Conservation (phyloP, 1,140 invertebrate genomes). For the Eriocheir sinensis region DNA sequence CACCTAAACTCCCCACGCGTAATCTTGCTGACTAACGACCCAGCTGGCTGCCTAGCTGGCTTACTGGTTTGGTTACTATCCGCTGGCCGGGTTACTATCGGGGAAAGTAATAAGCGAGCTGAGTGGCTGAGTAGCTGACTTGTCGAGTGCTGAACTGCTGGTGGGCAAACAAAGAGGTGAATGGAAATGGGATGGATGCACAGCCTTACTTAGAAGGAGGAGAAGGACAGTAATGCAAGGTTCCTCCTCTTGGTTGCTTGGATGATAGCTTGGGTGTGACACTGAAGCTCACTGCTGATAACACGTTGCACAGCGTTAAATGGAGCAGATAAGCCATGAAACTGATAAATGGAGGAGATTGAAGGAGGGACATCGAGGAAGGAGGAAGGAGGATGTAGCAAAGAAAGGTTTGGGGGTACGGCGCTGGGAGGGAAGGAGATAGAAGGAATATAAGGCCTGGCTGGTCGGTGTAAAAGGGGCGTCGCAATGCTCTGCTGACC, state of each 20-base stretch:
- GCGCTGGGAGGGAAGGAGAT: conserved; percentile 1
- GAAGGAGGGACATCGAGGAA: background rate
- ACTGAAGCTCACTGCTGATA: background rate
- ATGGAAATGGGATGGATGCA: background rate
- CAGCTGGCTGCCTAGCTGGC: background rate
- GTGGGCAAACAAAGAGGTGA: background rate
- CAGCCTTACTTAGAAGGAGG: background rate
- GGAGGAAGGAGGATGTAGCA: background rate
- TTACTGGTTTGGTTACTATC: background rate
- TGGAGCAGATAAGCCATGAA: background rate
- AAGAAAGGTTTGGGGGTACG: background rate
- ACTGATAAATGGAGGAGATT: background rate
- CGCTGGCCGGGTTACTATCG: too few species aligned
- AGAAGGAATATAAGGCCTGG: background rate
- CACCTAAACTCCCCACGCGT: background rate
- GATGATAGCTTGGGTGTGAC: background rate
- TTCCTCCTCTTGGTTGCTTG: background rate
- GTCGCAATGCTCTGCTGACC: conserved; percentile 25
- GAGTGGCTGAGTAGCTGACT: background rate
- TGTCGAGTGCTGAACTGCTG: background rate
- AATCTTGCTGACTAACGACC: background rate
- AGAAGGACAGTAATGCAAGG: background rate
- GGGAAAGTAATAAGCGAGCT: background rate
- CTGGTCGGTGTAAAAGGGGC: background rate
- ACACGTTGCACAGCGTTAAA: background rate